Base-by-base conservation (phyloP, 2,113 vertebrate genomes). In the Myrmecophaga tridactyla region DNA sequence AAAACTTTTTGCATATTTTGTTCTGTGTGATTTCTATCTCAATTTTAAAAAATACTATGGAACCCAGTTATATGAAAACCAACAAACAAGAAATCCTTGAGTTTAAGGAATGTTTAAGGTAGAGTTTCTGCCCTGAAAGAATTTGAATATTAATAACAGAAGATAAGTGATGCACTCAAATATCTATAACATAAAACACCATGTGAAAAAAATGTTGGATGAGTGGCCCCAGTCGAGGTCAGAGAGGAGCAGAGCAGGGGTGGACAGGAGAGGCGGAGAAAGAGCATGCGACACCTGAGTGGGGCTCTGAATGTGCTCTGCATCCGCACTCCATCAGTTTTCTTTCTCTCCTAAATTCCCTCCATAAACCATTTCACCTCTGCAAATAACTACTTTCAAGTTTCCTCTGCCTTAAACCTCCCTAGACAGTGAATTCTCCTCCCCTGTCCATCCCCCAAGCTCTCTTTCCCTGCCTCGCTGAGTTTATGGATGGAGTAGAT, bases 251-350 rank as follows among this genome's bases (percentile, higher is more conserved):
- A 17, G 53, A 36, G 6, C n/a, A 84, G 4, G 34, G 20, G 72
- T 20, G 34, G 69, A 39, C 3, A 39, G 15, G 18, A 36, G 27
- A 60, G 15, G 73, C 56, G 21, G 7, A 53, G 23, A 41, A 14
- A 17, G 70, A 41, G 46, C 12, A 5, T 0, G 0, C 12, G 31
- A 18, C 1, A 3, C 17, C 13, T 56, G 53, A 17, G 46, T n/a
- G 39, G 9, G 36, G 31, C 11, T 14, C 46, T 0, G 14, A 43
- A 69, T 5, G 6, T 13, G 10, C 5, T 70, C 39, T 17, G 1
- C 17, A 0, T 25, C 10, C 5, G 53, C 41, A 7, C 9, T 60
- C 53, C 78, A 34, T 17, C n/a, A 6, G 5, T 17, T 56, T 41
- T 46, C 18, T 84, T n/a, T 81, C 17, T 84, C 21, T 84, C 17